Evolutionary conservation across 35 echinoderm and acorn worm species (phyloP).

Genomic region (Lytechinus variegatus): DNA sequence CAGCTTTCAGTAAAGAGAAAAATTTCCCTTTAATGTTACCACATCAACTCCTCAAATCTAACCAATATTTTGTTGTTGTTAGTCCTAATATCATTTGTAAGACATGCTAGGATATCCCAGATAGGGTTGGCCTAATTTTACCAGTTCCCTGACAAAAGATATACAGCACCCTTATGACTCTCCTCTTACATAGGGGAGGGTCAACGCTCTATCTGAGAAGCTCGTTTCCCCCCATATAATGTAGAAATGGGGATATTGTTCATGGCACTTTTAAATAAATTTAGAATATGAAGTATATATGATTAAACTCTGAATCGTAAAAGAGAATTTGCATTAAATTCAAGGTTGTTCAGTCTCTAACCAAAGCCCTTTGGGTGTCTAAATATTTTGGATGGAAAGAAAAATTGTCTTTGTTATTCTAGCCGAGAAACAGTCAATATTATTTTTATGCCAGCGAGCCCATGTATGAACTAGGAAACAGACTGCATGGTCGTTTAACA

Average conservation of each 20-base stretch:
- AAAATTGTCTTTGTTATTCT: slow-evolving; percentile 15
- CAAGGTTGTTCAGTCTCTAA: background rate
- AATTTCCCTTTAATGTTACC: background rate
- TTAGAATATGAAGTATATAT: background rate
- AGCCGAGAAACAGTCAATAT: background rate
- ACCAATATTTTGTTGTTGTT: background rate
- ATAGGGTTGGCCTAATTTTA: background rate
- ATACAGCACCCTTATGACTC: background rate
- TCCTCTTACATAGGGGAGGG: background rate
- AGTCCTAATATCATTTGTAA: background rate
- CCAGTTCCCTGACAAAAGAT: background rate
- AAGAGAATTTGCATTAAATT: background rate
- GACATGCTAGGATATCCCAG: background rate
- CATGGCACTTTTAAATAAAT: background rate
- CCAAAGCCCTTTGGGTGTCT: background rate
- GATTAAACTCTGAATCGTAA: background rate
- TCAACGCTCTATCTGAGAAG: background rate
- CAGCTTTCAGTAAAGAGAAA: background rate
- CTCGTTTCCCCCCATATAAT: background rate
- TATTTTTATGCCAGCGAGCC: slow-evolving; percentile 3
- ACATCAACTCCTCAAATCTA: background rate
- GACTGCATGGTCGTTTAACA: background rate
- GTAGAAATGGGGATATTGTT: background rate
- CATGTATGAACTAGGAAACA: background rate
- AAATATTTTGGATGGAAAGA: background rate